A percentile compares a stretch with the other conserved stretches of the same genome.
These are phyloP conservation scores for Chloebia gouldiae DNA, from an alignment of 2,113 vertebrate species.

Conservation along the genomic window DNA sequence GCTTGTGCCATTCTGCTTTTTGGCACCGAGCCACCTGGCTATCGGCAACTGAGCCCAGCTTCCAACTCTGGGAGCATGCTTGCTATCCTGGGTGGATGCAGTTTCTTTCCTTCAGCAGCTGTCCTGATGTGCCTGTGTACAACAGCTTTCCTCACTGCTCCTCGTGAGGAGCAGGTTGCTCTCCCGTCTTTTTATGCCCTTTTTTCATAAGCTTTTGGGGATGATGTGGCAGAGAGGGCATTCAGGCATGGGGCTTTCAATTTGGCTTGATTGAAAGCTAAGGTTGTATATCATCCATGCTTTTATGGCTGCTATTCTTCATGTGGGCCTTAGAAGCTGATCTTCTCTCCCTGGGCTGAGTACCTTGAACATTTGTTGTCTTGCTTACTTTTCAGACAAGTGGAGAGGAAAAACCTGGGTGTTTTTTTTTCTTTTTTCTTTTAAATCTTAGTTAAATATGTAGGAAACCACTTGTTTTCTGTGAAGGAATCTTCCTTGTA, in stretches of 20 bases:
- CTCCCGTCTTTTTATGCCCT: not conserved
- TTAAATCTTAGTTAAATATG: slow-evolving; percentile 11
- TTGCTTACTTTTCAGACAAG: slow-evolving; percentile 28
- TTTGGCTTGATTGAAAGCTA: not conserved
- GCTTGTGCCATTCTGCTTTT: not conserved
- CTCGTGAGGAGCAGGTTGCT: rapidly evolving
- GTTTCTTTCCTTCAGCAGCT: not conserved
- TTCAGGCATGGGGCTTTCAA: not conserved
- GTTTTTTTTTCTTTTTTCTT: not conserved
- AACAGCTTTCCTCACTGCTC: not conserved
- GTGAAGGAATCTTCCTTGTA: not conserved
- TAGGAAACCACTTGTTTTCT: not conserved
- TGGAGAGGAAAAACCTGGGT: slow-evolving; percentile 14
- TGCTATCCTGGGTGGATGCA: not conserved
- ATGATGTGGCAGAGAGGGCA: not conserved
- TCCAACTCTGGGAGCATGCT: not conserved
- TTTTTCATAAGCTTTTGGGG: not conserved
- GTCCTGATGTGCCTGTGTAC: not conserved
- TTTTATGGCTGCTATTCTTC: not conserved
- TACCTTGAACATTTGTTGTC: slow-evolving; percentile 35
- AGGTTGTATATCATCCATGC: not conserved
- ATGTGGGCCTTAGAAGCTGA: not conserved
- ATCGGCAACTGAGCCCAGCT: not conserved
- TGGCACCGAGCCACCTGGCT: slow-evolving; percentile 7
- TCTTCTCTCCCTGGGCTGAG: not conserved